These are phyloP conservation scores for Sorex maritimensis DNA, from an alignment of 2,797 vertebrate genomes.

Conservation along the genomic window DNA sequence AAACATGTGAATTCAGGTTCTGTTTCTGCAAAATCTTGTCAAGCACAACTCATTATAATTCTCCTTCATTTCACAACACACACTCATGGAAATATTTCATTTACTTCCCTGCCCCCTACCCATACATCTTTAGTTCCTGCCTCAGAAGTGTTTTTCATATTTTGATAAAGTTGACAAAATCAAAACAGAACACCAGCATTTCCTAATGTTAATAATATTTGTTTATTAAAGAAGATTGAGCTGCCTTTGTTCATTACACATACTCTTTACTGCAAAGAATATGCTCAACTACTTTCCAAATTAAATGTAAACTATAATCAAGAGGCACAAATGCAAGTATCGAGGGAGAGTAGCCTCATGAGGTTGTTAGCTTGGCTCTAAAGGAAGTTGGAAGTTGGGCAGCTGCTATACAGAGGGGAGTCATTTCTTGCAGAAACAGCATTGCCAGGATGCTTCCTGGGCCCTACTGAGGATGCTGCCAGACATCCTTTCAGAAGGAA, in stretches of 20 bases:
- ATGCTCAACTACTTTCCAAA: neutral
- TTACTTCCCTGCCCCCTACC: neutral
- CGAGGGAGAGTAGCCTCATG: neutral
- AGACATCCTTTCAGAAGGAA: neutral
- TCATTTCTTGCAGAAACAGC: neutral
- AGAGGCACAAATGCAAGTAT: neutral
- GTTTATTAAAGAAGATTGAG: neutral
- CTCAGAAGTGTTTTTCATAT: neutral
- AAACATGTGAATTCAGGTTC: neutral
- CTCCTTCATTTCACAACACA: neutral
- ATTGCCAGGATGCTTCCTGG: neutral
- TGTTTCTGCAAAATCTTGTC: neutral
- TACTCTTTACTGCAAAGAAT: neutral
- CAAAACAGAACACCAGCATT: neutral
- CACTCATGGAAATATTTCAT: neutral
- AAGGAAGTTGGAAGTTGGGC: neutral
- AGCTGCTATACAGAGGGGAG: neutral
- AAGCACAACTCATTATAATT: constrained; percentile 66
- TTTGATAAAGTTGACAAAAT: neutral
- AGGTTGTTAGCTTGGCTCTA: neutral
- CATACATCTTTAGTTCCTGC: neutral
- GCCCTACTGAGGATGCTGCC: too few species aligned
- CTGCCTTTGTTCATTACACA: neutral
- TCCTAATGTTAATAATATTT: neutral
- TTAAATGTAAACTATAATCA: neutral